Evolutionary conservation across 1,140 invertebrate species (phyloP), one percentile per base, ranked within the genome.

Genomic region (Drosophila truncata): DNA sequence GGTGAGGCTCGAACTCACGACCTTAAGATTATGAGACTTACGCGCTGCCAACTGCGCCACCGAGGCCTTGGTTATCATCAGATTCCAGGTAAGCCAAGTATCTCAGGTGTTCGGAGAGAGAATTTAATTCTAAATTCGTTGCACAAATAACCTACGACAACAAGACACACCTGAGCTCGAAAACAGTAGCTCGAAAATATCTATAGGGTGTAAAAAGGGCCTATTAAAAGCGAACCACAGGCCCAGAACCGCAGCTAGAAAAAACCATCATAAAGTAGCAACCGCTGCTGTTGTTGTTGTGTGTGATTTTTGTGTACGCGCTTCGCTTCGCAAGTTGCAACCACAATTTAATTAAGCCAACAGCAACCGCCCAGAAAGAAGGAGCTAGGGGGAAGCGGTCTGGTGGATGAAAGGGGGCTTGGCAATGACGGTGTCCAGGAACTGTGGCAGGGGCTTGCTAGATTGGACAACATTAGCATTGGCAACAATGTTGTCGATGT

Each of bases 21-120:
- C 97, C 97, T 97, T 97, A 96, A 97, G 96, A 97, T 97, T 97
- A 97, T 97, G 97, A 97, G 97, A 97, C 97, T 97, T 96, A 97
- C 97, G 97, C 96, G 96, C 96, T 97, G 95, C 97, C 96, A 96
- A 96, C 96, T 97, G 96, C 96, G 96, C 96, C 95, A 97, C 96
- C 96, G 96, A 97, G 95, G 96, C 96, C 66, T 50, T 70, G 47
- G 0, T 16, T 0, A 27, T 2, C 1, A 0, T 0, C 0, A 2
- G 3, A 37, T 54, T 23, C 13, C 6, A 13, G 18, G n/a, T 16
- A 27, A 54, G 23, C 5, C 4, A 62, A 54, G 16, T 10, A 44
- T 23, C 11, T 14, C 4, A 16, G n/a, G 8, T 44, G 47, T 14
- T 20, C 14, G 4, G 33, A 16, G 7, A 25, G 10, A 31, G 14